Conservation (phyloP, 2,797 vertebrate species). For the Notolepis coatsorum region DNA sequence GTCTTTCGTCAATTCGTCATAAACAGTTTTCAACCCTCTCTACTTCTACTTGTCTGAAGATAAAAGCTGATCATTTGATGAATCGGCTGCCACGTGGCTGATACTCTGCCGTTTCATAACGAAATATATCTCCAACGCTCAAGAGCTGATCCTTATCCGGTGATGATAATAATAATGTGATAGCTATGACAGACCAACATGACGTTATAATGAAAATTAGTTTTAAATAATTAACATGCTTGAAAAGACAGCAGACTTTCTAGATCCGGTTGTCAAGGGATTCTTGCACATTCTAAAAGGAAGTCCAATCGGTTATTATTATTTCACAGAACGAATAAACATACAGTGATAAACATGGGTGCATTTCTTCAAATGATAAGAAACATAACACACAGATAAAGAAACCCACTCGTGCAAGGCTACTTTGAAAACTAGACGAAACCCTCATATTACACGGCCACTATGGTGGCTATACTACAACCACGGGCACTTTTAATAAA, state of each 20-base stretch:
- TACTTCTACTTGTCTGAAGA: conserved; percentile 43
- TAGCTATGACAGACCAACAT: conserved; percentile 63
- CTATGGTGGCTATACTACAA: conserved; percentile 19
- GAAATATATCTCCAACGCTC: conserved; percentile 54
- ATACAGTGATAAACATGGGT: conserved; percentile 34
- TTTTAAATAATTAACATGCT: conserved; percentile 48
- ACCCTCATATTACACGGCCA: conserved; percentile 26
- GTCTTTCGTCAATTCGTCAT: conserved; percentile 47
- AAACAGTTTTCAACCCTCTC: conserved; percentile 53
- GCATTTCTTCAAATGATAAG: conserved; percentile 24
- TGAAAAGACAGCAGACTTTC: conserved; percentile 45
- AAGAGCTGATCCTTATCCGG: conserved; percentile 47
- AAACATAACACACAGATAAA: conserved; percentile 29
- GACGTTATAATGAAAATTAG: conserved; percentile 51
- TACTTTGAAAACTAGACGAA: conserved; percentile 31
- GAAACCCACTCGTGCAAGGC: conserved; percentile 3
- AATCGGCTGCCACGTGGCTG: conserved; percentile 57
- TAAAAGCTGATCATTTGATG: conserved; percentile 47
- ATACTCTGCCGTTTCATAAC: conserved; percentile 42
- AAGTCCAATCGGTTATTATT: conserved; percentile 44
- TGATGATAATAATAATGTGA: conserved; percentile 61
- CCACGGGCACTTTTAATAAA: conserved; percentile 27
- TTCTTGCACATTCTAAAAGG: conserved; percentile 42
- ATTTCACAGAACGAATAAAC: conserved; percentile 46
- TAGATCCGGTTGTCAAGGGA: conserved; percentile 47